Evolutionary conservation across 2,113 vertebrate species (phyloP).

Genomic region (Echinops telfairi): DNA sequence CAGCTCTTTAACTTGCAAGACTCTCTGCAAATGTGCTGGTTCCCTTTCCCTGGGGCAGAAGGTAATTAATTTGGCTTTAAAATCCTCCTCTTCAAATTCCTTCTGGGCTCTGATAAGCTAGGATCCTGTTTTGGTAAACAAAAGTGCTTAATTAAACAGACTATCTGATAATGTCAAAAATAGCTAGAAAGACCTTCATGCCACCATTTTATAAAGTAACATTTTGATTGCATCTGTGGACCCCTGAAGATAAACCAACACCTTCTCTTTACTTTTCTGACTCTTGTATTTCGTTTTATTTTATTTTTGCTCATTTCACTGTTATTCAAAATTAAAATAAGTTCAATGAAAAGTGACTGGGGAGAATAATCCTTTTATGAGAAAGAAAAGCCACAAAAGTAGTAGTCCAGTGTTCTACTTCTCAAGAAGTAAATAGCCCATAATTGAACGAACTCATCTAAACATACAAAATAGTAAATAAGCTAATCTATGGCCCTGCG

Average conservation of each 20-base stretch:
- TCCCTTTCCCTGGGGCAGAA: slow-evolving; percentile 63
- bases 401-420: background rate
- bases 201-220: slow-evolving; percentile 55
- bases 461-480: slow-evolving; percentile 25
- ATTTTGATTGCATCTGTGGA: slow-evolving; percentile 12
- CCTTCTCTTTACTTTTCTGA: slow-evolving; percentile 41
- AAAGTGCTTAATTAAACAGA: slow-evolving; percentile 76
- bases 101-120: slow-evolving; percentile 74
- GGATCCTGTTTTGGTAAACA: slow-evolving; percentile 78
- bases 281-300: background rate
- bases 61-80: slow-evolving; percentile 80
- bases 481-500: background rate
- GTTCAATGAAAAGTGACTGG: slow-evolving; percentile 39
- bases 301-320: slow-evolving; percentile 5
- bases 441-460: background rate
- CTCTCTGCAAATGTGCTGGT: slow-evolving; percentile 61
- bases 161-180: slow-evolving; percentile 54
- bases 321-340: slow-evolving; percentile 56
- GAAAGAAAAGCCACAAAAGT: slow-evolving; percentile 43
- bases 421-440: slow-evolving; percentile 22
- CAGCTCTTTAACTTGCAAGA: slow-evolving; percentile 63
- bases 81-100: slow-evolving; percentile 75
- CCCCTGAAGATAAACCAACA: background rate
- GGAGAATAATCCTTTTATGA: slow-evolving; percentile 53
- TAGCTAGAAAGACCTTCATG: slow-evolving; percentile 23